Evolutionary conservation across 2,113 vertebrate species (phyloP).

Genomic region (Paramisgurnus dabryanus): DNA sequence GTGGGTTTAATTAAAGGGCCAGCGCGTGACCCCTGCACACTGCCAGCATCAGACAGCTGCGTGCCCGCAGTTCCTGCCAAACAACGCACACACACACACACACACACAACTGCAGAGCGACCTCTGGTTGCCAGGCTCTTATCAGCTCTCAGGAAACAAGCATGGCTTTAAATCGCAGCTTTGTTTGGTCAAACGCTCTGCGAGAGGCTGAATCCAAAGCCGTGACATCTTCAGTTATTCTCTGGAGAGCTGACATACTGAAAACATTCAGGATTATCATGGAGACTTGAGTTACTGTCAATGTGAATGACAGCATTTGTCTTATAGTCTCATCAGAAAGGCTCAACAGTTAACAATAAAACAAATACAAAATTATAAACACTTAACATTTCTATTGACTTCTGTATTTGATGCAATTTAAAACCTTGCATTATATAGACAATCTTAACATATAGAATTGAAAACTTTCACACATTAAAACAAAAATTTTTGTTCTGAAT

Average conservation of each 20-base stretch:
- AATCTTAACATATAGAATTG: no score
- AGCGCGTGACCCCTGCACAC: slow-evolving; percentile 64
- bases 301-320: no score
- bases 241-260: slow-evolving; percentile 55
- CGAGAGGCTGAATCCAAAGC: slow-evolving; percentile 49
- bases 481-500: no score
- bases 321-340: no score
- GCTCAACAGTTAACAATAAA: no score
- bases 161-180: slow-evolving; percentile 42
- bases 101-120: slow-evolving; percentile 40
- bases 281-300: no score
- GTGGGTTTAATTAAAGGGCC: slow-evolving; percentile 85
- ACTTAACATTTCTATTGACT: no score
- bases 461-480: no score
- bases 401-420: no score
- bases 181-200: slow-evolving; percentile 59
- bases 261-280: slow-evolving; percentile 42
- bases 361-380: no score
- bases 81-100: slow-evolving; percentile 34
- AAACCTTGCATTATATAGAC: no score
- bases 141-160: slow-evolving; percentile 57
- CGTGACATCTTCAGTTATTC: slow-evolving; percentile 25
- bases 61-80: slow-evolving; percentile 59
- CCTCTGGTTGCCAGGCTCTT: slow-evolving; percentile 68
- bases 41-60: slow-evolving; percentile 82